Conservation (phyloP, 1,140 invertebrate species). For the Pseudomyrmex concolor region DNA sequence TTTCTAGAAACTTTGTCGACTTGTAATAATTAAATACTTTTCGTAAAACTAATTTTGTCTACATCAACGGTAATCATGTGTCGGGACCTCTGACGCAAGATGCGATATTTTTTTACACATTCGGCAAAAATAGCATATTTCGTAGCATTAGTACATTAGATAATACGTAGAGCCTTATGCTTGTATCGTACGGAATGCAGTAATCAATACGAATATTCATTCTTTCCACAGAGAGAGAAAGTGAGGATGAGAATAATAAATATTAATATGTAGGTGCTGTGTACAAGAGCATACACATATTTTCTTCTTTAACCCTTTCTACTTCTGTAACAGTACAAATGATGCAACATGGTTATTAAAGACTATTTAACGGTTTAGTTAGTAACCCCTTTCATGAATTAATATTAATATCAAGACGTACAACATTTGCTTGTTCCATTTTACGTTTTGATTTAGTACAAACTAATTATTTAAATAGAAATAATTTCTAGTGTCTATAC, state of each 20-base stretch:
- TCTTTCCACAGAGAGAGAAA: constrained; percentile 27
- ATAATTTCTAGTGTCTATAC: no score
- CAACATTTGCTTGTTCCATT: no score
- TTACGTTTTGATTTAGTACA: no score
- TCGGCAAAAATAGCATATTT: constrained; percentile 40
- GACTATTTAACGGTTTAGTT: no score
- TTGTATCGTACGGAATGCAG: constrained; percentile 19
- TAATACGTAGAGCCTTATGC: constrained; percentile 33
- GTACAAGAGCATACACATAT: not conserved
- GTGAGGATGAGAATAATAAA: constrained; percentile 7
- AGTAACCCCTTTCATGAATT: no score
- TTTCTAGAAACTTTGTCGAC: constrained; percentile 31
- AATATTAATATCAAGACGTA: no score
- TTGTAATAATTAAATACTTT: constrained; percentile 32
- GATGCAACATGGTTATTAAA: no score
- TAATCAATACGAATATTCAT: constrained; percentile 53
- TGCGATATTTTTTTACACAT: constrained; percentile 63
- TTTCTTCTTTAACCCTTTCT: not conserved
- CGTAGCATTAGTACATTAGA: constrained; percentile 35
- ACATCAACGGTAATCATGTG: constrained; percentile 10
- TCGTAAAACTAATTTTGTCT: constrained; percentile 45
- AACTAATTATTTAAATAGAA: no score
- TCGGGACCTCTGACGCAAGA: constrained; percentile 49
- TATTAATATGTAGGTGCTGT: constrained; percentile 28
- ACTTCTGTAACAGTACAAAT: no score